Conservation (phyloP, 2,888 invertebrate genomes). For the Eudasyphora cyanicolor region DNA sequence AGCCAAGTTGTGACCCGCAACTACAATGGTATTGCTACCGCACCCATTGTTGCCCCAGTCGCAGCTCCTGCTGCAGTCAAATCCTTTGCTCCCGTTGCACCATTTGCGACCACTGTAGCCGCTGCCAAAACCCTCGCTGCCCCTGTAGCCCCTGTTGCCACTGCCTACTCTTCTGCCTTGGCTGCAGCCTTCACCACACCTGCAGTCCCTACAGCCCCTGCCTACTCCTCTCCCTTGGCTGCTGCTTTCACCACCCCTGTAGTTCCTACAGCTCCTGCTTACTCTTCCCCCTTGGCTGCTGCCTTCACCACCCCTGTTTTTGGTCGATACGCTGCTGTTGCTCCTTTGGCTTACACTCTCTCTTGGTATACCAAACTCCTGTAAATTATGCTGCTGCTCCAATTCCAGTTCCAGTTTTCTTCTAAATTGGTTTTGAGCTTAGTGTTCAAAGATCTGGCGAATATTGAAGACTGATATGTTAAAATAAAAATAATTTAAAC, state of each 20-base stretch:
- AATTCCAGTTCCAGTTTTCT: too few relatives aligned
- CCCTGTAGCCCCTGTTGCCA: conserved; percentile 27
- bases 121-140: conserved; percentile 39
- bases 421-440: background rate
- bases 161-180: conserved; percentile 32
- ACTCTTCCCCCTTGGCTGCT: conserved; percentile 42
- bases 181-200: conserved; percentile 36
- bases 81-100: conserved; percentile 20
- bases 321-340: background rate
- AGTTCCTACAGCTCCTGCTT: conserved; percentile 47
- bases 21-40: conserved; percentile 72
- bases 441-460: too few relatives aligned
- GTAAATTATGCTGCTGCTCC: background rate
- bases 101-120: conserved; percentile 25
- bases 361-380: background rate
- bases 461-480: too few relatives aligned
- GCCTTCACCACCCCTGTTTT: background rate
- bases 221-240: conserved; percentile 34
- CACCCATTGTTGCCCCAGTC: conserved; percentile 69
- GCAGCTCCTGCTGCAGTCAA: conserved; percentile 63
- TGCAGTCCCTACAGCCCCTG: conserved; percentile 26
- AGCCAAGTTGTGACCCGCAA: conserved; percentile 72
- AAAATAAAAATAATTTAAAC: too few relatives aligned
- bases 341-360: background rate
- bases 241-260: conserved; percentile 38